Evolutionary conservation across 2,113 vertebrate genomes (phyloP).

Genomic region (Mola mola): DNA sequence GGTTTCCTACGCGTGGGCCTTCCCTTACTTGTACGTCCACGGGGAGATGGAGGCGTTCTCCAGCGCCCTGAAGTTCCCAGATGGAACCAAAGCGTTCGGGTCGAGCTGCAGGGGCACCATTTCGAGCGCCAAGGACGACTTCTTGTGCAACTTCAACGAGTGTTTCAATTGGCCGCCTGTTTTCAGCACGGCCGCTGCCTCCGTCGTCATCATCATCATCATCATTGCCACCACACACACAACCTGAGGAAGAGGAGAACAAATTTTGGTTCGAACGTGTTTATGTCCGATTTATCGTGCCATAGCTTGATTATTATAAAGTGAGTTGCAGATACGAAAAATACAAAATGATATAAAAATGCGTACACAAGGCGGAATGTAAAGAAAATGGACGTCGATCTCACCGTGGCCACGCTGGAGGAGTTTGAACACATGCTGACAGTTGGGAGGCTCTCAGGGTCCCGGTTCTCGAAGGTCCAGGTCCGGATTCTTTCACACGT

Average conservation of each 20-base stretch:
- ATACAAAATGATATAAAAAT: too few species aligned
- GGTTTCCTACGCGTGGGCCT: not conserved
- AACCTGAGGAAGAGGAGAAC: slow-evolving; percentile 48
- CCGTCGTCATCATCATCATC: slow-evolving; percentile 23
- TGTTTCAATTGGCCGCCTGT: not conserved
- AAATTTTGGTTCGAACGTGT: not conserved
- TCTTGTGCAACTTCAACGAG: not conserved
- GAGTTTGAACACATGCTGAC: slow-evolving; percentile 34
- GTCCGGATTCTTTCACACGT: not conserved
- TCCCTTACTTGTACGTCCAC: slow-evolving; percentile 76
- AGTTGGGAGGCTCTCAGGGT: not conserved
- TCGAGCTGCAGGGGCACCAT: slow-evolving; percentile 69
- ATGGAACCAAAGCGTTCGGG: not conserved
- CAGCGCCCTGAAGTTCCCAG: slow-evolving; percentile 31
- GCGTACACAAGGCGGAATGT: not conserved
- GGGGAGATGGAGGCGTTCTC: slow-evolving; percentile 79
- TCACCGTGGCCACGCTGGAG: slow-evolving; percentile 36
- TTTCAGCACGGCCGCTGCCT: not conserved
- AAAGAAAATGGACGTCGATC: not conserved
- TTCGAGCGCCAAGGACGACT: not conserved
- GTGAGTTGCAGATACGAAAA: too few species aligned
- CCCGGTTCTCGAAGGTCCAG: not conserved
- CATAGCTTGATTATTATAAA: too few species aligned
- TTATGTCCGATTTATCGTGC: too few species aligned
- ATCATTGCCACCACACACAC: slow-evolving; percentile 35